Conservation (phyloP, 2,797 vertebrate species). For the Myiotriccus ornatus region DNA sequence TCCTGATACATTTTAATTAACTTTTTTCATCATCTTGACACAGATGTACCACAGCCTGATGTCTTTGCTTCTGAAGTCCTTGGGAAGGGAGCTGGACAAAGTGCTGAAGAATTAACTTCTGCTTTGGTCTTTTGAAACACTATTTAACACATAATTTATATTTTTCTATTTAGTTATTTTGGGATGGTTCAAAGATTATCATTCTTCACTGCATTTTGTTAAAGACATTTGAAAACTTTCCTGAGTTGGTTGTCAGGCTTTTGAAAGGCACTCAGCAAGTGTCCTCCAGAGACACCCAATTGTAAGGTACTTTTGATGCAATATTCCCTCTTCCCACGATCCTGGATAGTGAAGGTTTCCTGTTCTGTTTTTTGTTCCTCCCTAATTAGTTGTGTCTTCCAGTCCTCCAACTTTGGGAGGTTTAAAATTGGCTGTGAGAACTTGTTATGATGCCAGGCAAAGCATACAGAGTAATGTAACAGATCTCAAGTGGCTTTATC, state of each 20-base stretch:
- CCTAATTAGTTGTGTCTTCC: background rate
- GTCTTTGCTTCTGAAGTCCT: background rate
- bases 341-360: background rate
- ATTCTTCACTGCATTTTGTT: background rate
- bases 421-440: background rate
- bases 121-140: background rate
- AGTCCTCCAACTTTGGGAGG: background rate
- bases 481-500: background rate
- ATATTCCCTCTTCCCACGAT: background rate
- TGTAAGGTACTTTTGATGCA: background rate
- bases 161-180: background rate
- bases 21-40: background rate
- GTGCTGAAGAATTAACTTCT: background rate
- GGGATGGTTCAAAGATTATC: background rate
- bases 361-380: background rate
- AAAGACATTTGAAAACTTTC: background rate
- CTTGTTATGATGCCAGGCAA: background rate
- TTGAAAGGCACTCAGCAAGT: background rate
- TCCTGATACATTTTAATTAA: constrained; percentile 10
- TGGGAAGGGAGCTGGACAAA: background rate
- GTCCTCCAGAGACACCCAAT: background rate
- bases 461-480: background rate
- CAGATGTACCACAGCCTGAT: background rate
- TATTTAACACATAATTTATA: background rate
- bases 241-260: background rate